A percentile compares a stretch with the other conserved stretches of the same genome.
Conservation (phyloP, 1,140 invertebrate genomes). For the Leptinotarsa defecta region DNA sequence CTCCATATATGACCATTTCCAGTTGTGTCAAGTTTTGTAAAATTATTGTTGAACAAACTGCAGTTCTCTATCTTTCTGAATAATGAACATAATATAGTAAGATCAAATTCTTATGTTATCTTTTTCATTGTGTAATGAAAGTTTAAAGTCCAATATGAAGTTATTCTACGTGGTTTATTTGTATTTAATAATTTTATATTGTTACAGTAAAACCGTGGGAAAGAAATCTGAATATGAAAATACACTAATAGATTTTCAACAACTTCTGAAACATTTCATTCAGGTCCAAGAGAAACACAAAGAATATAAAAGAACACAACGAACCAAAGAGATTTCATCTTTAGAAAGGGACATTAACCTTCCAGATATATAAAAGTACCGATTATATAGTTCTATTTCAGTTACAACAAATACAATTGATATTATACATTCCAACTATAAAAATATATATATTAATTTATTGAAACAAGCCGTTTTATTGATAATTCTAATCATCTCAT, state of each 20-base stretch:
- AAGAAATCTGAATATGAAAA: conserved; percentile 14
- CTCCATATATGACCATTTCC: too few species aligned
- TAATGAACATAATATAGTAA: too few species aligned
- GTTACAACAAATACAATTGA: background rate
- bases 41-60: too few species aligned
- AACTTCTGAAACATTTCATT: conserved; percentile 68
- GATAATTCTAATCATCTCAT: background rate
- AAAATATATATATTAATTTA: conserved; percentile 18
- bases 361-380: conserved; percentile 18
- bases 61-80: too few species aligned
- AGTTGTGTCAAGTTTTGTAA: too few species aligned
- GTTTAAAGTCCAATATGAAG: background rate
- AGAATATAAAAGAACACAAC: conserved; percentile 59
- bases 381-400: background rate
- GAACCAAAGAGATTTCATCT: conserved; percentile 37
- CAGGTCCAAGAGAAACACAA: conserved; percentile 68
- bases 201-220: conserved; percentile 17
- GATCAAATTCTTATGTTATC: too few species aligned
- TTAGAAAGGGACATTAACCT: conserved; percentile 30
- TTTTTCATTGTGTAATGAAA: too few species aligned
- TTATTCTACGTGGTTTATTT: background rate
- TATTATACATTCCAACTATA: background rate
- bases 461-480: background rate
- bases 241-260: conserved; percentile 64
- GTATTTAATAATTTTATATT: background rate